These are phyloP conservation scores for Palloptera scutellata DNA, from an alignment of 2,888 invertebrate genomes.

Conservation along the genomic window DNA sequence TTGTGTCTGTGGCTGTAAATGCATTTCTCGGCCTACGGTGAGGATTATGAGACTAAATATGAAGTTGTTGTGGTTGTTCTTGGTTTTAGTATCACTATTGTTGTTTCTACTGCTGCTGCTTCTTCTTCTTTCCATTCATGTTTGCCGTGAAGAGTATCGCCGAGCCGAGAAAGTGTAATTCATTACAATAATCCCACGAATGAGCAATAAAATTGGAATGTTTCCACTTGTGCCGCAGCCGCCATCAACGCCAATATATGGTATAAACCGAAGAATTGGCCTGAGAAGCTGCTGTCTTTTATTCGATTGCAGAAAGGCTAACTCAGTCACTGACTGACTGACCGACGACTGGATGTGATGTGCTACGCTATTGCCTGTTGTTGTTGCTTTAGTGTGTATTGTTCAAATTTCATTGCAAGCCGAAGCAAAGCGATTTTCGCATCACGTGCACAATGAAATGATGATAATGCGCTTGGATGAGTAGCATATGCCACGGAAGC, in stretches of 20 bases:
- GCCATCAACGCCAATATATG: slow-evolving; percentile 21
- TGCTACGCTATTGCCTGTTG: not conserved
- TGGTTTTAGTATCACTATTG: not conserved
- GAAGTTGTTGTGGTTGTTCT: slow-evolving; percentile 11
- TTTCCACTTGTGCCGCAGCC: slow-evolving; percentile 35
- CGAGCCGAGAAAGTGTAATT: slow-evolving; percentile 49
- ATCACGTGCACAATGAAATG: slow-evolving; percentile 35
- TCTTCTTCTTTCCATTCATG: slow-evolving; percentile 5
- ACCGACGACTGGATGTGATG: not conserved
- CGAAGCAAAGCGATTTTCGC: slow-evolving; percentile 40
- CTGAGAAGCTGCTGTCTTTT: slow-evolving; percentile 13
- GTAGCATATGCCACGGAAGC: slow-evolving; percentile 26
- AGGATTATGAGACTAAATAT: slow-evolving; percentile 31
- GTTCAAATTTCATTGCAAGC: slow-evolving; percentile 4
- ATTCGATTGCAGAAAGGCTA: not conserved
- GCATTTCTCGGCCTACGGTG: slow-evolving; percentile 37
- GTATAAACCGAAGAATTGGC: slow-evolving; percentile 1
- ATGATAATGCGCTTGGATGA: slow-evolving; percentile 41
- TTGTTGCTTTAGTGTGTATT: not conserved
- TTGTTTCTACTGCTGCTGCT: not conserved
- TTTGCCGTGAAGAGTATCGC: not conserved
- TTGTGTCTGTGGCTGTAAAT: slow-evolving; percentile 25
- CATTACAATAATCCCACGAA: slow-evolving; percentile 62
- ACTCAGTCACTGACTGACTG: not conserved
- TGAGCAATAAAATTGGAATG: slow-evolving; percentile 60